Percentiles rank a stretch among this genome's conserved stretches.
Conservation (phyloP, 2,113 vertebrate genomes). For the Nesogale talazaci region DNA sequence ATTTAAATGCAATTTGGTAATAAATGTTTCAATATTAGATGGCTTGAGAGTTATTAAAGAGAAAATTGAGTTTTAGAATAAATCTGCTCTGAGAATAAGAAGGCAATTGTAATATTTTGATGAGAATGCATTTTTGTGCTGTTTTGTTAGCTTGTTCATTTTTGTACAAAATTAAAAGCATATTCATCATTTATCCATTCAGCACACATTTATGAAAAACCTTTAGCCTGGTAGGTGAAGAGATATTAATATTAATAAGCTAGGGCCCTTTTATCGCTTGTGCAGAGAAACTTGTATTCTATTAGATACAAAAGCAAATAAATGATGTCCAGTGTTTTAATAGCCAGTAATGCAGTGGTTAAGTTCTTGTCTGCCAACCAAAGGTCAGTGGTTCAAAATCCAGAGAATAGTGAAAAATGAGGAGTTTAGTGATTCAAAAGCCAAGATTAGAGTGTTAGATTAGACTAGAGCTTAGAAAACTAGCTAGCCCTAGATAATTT, state of each 20-base stretch:
- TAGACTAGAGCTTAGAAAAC: background rate
- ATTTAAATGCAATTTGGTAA: slow-evolving; percentile 74
- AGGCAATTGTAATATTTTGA: slow-evolving; percentile 29
- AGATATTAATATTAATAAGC: background rate
- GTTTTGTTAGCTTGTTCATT: slow-evolving; percentile 25
- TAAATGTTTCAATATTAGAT: slow-evolving; percentile 70
- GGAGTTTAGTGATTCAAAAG: background rate
- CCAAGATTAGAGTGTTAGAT: background rate
- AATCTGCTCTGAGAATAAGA: slow-evolving; percentile 68
- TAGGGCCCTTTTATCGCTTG: background rate
- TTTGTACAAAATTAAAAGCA: slow-evolving; percentile 18
- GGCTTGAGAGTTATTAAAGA: slow-evolving; percentile 64
- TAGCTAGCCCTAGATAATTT: background rate
- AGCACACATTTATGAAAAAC: background rate
- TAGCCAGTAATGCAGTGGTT: background rate
- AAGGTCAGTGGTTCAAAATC: no score
- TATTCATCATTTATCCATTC: background rate
- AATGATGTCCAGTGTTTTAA: background rate
- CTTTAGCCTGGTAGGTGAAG: background rate
- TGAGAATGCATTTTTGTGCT: background rate
- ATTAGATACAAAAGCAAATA: background rate
- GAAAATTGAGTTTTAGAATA: slow-evolving; percentile 73
- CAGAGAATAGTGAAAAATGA: no score
- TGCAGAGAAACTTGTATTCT: background rate
- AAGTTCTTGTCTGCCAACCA: no score